Conservation (phyloP, 2,888 invertebrate genomes). For the Volucella inflata region DNA sequence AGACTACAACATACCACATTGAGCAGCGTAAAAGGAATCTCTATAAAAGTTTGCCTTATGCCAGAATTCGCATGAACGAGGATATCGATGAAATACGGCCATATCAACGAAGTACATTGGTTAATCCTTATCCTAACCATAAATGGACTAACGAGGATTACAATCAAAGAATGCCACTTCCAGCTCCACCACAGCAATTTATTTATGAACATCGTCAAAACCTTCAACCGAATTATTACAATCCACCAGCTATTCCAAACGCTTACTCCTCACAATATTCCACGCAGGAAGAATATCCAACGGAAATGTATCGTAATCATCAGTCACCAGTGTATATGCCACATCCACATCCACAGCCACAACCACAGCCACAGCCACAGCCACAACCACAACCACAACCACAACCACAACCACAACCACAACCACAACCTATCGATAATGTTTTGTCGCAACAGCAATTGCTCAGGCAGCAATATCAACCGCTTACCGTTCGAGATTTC, state of each 20-base stretch:
- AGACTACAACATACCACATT: constrained; percentile 87
- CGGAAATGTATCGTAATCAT: constrained; percentile 79
- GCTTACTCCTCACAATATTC: constrained; percentile 38
- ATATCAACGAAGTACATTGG: constrained; percentile 54
- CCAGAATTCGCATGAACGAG: constrained; percentile 50
- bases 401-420: background rate
- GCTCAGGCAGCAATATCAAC: constrained; percentile 84
- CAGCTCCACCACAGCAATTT: constrained; percentile 25
- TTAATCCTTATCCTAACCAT: constrained; percentile 51
- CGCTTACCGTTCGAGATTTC: constrained; percentile 89
- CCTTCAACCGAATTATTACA: constrained; percentile 36
- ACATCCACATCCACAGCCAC: constrained; percentile 16
- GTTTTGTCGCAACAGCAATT: constrained; percentile 77
- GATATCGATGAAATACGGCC: constrained; percentile 33
- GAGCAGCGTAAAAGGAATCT: constrained; percentile 85
- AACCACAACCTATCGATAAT: background rate
- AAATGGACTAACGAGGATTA: constrained; percentile 54
- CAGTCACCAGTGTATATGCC: constrained; percentile 79
- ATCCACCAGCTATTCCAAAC: constrained; percentile 19
- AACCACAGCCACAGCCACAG: constrained; percentile 18
- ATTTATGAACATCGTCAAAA: constrained; percentile 53
- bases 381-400: too few species aligned
- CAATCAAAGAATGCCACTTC: constrained; percentile 3
- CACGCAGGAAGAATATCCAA: constrained; percentile 79
- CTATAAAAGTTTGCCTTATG: constrained; percentile 47